Percentiles rank a stretch among this genome's conserved stretches.
phyloP scores from a whole-genome alignment of 1,140 invertebrate genomes.

The Meteorus sp. region DNA sequence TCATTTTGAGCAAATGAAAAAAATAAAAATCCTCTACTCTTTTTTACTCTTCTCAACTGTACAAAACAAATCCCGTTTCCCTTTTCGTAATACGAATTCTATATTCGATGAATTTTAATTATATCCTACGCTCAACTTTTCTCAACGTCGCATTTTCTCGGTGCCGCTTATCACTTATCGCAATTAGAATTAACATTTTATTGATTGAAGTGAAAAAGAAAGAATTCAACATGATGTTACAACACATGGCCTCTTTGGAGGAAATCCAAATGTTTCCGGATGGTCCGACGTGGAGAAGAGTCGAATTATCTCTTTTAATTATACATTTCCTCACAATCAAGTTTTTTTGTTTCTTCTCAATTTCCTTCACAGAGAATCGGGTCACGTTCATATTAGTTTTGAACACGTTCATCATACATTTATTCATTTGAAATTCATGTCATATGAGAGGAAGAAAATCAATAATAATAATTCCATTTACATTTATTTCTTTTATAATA shows the following conservation, averaged over 20 bases:
- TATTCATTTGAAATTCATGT: too few relatives aligned
- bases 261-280: conserved; percentile 11
- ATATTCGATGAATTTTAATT: not conserved
- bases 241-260: not conserved
- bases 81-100: conserved; percentile 1
- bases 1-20: conserved; percentile 29
- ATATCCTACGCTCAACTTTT: conserved; percentile 30
- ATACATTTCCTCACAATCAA: not conserved
- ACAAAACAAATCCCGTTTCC: conserved; percentile 10
- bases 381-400: not conserved
- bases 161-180: conserved; percentile 24
- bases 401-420: too few relatives aligned
- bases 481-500: too few relatives aligned
- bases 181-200: not conserved
- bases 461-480: too few relatives aligned
- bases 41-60: conserved; percentile 22
- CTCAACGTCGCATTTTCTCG: conserved; percentile 31
- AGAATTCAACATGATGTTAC: conserved; percentile 3
- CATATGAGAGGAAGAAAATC: too few relatives aligned
- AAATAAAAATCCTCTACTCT: conserved; percentile 38
- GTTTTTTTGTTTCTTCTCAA: not conserved
- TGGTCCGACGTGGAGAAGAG: conserved; percentile 29
- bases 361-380: not conserved
- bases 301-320: conserved; percentile 16
- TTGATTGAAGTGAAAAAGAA: conserved; percentile 8